phyloP scores from a whole-genome alignment of 92 coral and sea anemone species.

The Micromussa lordhowensis region DNA sequence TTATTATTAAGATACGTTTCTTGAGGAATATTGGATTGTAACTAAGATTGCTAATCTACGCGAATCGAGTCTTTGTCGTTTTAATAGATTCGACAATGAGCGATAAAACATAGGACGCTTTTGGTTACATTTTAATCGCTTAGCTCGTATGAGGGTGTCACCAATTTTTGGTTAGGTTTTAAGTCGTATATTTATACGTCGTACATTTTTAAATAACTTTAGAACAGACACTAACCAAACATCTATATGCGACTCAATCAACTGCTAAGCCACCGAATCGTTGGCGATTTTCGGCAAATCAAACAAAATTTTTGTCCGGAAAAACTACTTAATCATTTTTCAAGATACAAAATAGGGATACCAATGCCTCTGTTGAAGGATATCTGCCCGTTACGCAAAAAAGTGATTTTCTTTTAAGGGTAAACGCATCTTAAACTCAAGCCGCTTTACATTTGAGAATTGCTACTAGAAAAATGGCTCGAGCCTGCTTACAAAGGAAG shows the following conservation, averaged over 20 bases:
- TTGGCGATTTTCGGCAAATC: background rate
- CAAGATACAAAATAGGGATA: background rate
- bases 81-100: background rate
- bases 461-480: background rate
- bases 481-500: background rate
- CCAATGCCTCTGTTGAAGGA: background rate
- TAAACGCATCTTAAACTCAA: background rate
- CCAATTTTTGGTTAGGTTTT: background rate
- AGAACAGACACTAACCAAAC: background rate
- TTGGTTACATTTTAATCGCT: background rate
- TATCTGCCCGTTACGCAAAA: background rate
- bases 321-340: background rate
- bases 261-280: background rate
- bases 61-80: background rate
- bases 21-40: background rate
- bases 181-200: background rate
- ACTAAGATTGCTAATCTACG: too few relatives aligned
- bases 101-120: background rate
- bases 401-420: background rate
- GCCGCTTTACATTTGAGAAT: background rate
- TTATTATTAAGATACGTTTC: background rate
- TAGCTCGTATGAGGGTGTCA: background rate
- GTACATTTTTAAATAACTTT: background rate
- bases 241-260: background rate
- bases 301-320: background rate